Evolutionary conservation across 2,888 invertebrate genomes (phyloP), one percentile per base, ranked within the genome.

Genomic region (Rambutsinella grinnellia): DNA sequence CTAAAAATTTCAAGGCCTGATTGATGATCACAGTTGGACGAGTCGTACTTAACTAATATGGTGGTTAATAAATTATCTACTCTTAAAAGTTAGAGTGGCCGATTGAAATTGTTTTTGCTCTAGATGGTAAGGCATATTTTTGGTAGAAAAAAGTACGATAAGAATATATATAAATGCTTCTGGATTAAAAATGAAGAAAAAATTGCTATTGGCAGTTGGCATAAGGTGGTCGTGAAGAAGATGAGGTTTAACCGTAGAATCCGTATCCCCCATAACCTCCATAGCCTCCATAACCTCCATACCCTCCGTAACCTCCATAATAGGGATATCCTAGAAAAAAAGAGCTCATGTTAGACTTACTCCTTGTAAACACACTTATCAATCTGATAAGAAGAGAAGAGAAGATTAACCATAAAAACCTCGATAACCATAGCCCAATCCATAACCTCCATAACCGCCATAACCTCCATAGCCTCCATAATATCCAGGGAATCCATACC

Each of bases 401-500:
- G n/a, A n/a, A n/a, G n/a, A n/a, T n/a, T n/a, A n/a, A n/a, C n/a
- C n/a, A n/a, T 78, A 79, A 15, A 71, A 54, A 15, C 80, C 81
- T 15, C 66, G 70, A 2, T 80, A 79, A n/a, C 79, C 79, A 49
- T 75, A 79, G 57, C n/a, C n/a, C 79, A 82, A 51, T 72, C 13
- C 1, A 24, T 23, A 17, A 13, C 3, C n/a, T 8, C 57, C 27
- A 19, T 57, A 68, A 3, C 58, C 51, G 13, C 65, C 56, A 44
- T 74, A 72, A 28, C 72, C 72, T 26, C 71, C 71, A 58, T 58
- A 74, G 21, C 78, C 76, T n/a, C 75, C 80, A 46, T 78, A 79
- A 24, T 21, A 51, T 1, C 79, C 79, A 57, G 76, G 76, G 5
- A 76, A 76, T 17, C 76, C 76, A 60, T 72, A 70, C 6, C 53